Evolutionary conservation across 2,888 invertebrate species (phyloP).

Genomic region (Neria commutata): DNA sequence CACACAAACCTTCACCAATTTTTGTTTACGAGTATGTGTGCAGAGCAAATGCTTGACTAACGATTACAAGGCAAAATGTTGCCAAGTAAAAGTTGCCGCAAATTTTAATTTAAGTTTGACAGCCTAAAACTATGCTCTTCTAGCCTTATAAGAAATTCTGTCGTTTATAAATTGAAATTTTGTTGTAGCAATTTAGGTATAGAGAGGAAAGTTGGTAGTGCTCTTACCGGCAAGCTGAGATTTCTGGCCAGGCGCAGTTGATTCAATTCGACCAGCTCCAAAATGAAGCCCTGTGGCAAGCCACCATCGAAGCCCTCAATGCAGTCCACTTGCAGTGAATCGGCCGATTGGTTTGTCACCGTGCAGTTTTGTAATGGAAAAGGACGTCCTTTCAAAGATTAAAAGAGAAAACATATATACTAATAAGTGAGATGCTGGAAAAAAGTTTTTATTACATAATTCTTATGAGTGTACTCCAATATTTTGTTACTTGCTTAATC

Average conservation of each 20-base stretch:
- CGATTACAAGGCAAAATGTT: too few relatives aligned
- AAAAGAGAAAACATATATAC: too few relatives aligned
- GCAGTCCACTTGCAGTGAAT: constrained; percentile 84
- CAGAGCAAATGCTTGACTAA: too few relatives aligned
- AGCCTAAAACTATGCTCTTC: neutral
- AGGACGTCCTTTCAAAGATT: constrained; percentile 75
- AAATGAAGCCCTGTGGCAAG: constrained; percentile 82
- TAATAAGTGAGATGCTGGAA: too few relatives aligned
- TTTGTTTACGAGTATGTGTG: too few relatives aligned
- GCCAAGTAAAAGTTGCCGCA: too few relatives aligned
- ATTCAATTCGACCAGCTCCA: constrained; percentile 79
- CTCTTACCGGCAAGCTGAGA: constrained; percentile 58
- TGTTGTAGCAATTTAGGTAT: neutral
- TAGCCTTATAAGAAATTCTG: neutral
- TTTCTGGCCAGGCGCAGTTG: constrained; percentile 65
- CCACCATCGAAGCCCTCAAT: constrained; percentile 88
- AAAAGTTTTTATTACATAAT: too few relatives aligned
- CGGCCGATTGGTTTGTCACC: constrained; percentile 85
- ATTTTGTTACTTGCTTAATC: too few relatives aligned
- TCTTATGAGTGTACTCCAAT: neutral
- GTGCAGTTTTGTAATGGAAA: constrained; percentile 87
- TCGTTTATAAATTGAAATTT: neutral
- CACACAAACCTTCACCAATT: too few relatives aligned
- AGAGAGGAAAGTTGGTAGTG: neutral
- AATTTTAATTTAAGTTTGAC: too few relatives aligned